These are phyloP conservation scores for Cerceris rybyensis DNA, from an alignment of 2,888 invertebrate species.

Conservation along the genomic window DNA sequence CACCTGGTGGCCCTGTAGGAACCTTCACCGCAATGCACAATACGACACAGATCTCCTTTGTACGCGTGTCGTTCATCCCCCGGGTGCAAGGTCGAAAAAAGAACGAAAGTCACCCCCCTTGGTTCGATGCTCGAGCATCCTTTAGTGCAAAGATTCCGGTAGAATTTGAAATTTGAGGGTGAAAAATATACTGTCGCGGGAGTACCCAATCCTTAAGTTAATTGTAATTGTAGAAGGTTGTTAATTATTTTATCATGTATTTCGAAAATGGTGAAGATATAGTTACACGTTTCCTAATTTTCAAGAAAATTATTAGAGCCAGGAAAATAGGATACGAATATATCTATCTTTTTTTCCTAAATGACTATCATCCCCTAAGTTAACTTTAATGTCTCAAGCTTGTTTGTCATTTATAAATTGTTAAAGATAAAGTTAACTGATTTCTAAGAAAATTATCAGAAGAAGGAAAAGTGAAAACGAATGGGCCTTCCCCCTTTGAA, in stretches of 20 bases:
- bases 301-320: too few relatives aligned
- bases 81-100: background rate
- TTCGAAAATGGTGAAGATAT: too few relatives aligned
- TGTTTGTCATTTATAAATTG: too few relatives aligned
- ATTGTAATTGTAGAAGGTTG: too few relatives aligned
- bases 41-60: slow-evolving; percentile 61
- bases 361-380: too few relatives aligned
- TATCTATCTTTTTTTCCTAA: too few relatives aligned
- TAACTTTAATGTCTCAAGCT: too few relatives aligned
- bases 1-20: slow-evolving; percentile 54
- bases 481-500: background rate
- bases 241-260: too few relatives aligned
- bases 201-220: background rate
- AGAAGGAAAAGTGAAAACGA: background rate
- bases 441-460: background rate
- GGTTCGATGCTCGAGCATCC: background rate
- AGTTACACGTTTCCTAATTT: too few relatives aligned
- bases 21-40: slow-evolving; percentile 71
- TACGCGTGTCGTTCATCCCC: slow-evolving; percentile 51
- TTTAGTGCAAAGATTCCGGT: background rate
- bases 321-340: too few relatives aligned
- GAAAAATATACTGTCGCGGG: background rate
- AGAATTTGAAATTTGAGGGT: background rate
- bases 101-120: slow-evolving; percentile 1
- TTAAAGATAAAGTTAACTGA: too few relatives aligned